A percentile compares a stretch with the other conserved stretches of the same genome.
These are phyloP conservation scores for Macrostomum lignano DNA, from an alignment of 1,140 invertebrate genomes.

Conservation along the genomic window DNA sequence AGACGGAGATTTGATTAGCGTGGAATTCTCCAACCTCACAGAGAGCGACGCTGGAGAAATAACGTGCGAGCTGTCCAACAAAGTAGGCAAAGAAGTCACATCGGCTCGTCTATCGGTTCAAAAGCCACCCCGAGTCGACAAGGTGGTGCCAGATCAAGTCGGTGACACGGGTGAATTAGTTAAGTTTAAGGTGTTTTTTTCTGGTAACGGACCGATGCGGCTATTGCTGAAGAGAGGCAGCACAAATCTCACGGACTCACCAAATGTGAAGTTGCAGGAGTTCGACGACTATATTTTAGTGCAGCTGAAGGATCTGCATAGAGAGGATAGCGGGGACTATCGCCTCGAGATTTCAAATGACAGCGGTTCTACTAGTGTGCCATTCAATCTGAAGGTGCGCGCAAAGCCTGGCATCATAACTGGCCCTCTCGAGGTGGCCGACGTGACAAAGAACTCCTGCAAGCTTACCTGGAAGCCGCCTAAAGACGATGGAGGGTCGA, in stretches of 20 bases:
- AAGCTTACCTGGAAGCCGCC: constrained; percentile 61
- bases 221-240: constrained; percentile 53
- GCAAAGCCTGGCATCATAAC: constrained; percentile 52
- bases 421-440: constrained; percentile 62
- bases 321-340: constrained; percentile 29
- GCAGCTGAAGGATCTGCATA: constrained; percentile 16
- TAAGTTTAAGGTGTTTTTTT: constrained; percentile 26
- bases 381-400: constrained; percentile 48
- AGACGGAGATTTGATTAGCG: constrained; percentile 44
- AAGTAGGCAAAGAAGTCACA: constrained; percentile 62
- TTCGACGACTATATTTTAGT: constrained; percentile 86
- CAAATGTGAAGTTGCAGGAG: constrained; percentile 50
- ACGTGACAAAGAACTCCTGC: constrained; percentile 74
- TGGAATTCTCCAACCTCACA: constrained; percentile 63
- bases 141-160: constrained; percentile 16
- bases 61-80: constrained; percentile 71
- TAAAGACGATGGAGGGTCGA: constrained; percentile 55
- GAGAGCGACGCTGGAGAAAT: constrained; percentile 78
- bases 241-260: constrained; percentile 41
- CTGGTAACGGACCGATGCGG: constrained; percentile 60
- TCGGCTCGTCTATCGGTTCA: too few relatives aligned
- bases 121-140: constrained; percentile 36
- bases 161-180: constrained; percentile 21
- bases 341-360: constrained; percentile 61
- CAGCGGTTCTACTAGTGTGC: constrained; percentile 50